Base-by-base conservation (phyloP, 2,888 invertebrate genomes). In the Hoplodrina ambigua region DNA sequence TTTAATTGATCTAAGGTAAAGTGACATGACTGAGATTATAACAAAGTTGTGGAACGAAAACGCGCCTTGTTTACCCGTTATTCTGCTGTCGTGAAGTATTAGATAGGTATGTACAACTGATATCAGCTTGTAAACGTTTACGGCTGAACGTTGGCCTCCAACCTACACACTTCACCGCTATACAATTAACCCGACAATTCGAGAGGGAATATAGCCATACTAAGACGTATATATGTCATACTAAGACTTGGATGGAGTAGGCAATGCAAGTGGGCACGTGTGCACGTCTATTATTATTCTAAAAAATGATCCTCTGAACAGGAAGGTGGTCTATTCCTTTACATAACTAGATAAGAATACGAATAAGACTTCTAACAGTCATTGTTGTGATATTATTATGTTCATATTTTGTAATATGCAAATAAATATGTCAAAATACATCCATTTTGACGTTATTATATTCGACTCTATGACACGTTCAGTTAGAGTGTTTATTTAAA, bases 31-130 rank as follows among this genome's bases (percentile, higher is more conserved):
- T 60, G 65, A 73, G 72, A 84, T 77, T 70, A 54, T 69, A 69
- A 87, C 86, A 85, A 78, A 71, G 86, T 87, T 81, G 86, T 78
- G 56, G 59, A 78, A 68, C 75, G 75, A 85, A 85, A 85, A 87
- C 84, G 85, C 61, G 55, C 58, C 81, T 81, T 87, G 87, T 84
- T 84, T 85, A 87, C 80, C 37, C 71, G 75, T 81, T 70, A 80
- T 82, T 81, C 61, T 81, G 70, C 54, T 73, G 59, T 59, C 60
- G 72, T 13, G 46, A 54, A 58, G 58, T 63, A 62, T 60, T 52
- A 58, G 59, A 61, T 84, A 72, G 66, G 70, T 72, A 78, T 52
- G 44, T 69, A 2, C 60, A 46, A 33, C 56, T 66, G 74, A 62
- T 75, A 79, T 79, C 59, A 49, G 75, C 19, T 30, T 56, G 59